Evolutionary conservation across 2,113 vertebrate genomes (phyloP), one percentile per base, ranked within the genome.

Genomic region (Otolemur garnettii): DNA sequence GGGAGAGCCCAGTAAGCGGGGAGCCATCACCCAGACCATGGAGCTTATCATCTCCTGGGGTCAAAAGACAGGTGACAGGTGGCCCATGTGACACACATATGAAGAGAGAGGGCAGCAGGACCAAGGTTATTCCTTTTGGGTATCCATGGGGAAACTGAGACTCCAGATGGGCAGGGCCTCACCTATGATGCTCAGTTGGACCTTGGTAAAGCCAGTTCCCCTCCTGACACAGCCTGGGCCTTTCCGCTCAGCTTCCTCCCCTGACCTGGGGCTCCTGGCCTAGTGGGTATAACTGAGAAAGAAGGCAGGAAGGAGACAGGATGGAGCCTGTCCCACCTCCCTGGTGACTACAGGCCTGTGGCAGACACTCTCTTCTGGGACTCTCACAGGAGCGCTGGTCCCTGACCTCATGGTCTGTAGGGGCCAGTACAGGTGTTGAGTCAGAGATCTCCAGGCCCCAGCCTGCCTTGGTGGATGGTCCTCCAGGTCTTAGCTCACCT

Each of bases 301-400:
- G 59, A 53, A 81, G 57, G 5, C n/a, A 7, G 21, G 18, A 45
- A 38, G 0, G 26, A 50, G 90, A 80, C 83, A 57, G 28, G 77
- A 19, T 50, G 60, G 66, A 68, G 59, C 75, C 21, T 35, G 79
- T 66, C 38, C 71, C 9, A 18, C 35, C 64, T 95, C 82, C 84
- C 24, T 59, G 88, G 77, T 68, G 75, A 72, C 84, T 80, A 53
- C 30, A 86, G 75, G 80, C 77, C 75, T 78, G 35, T 93, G 90
- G 82, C 75, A 75, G 95, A 53, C 81, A 24, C 60, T 45, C 62
- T 33, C 50, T 93, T 33, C 26, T 5, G 64, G 53, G 60, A 26
- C 72, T 24, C 13, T 45, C 28, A 42, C 10, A 0, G 22, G 83
- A 35, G 53, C 19, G 28, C 4, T 24, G 66, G 69, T 28, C 50